Percentiles rank a stretch among this genome's conserved stretches.
These are phyloP conservation scores for Periplaneta americana DNA, from an alignment of 1,140 invertebrate genomes.

Conservation along the genomic window DNA sequence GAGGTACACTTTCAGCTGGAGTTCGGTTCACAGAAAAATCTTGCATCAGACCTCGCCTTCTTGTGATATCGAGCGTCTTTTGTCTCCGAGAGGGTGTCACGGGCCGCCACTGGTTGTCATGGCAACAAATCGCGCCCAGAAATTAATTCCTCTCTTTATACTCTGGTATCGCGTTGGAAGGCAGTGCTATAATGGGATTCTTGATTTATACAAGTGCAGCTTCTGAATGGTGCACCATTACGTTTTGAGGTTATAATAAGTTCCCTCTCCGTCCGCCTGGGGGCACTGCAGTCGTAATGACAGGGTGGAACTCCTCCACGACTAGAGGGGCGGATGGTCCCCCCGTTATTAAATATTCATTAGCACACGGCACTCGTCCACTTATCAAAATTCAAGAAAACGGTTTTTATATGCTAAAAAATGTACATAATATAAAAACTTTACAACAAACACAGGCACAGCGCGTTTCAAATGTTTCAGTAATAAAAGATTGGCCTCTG, in stretches of 20 bases:
- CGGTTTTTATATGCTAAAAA: neutral
- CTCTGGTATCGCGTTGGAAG: too few species aligned
- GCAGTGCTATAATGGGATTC: neutral
- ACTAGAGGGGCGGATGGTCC: neutral
- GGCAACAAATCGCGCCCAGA: too few species aligned
- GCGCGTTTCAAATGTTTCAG: too few species aligned
- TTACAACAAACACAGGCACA: neutral
- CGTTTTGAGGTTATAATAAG: neutral
- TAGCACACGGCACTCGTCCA: neutral
- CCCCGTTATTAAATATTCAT: neutral
- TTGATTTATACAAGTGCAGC: neutral
- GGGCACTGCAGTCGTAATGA: neutral
- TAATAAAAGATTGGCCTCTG: too few species aligned
- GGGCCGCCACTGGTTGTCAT: too few species aligned
- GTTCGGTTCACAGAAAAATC: too few species aligned
- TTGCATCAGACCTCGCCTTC: too few species aligned
- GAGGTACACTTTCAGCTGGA: too few species aligned
- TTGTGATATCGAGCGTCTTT: too few species aligned
- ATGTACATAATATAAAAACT: neutral
- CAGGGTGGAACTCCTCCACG: neutral
- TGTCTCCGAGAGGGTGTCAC: too few species aligned
- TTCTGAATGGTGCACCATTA: neutral
- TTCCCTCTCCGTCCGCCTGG: neutral
- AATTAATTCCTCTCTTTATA: too few species aligned
- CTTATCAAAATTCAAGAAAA: neutral